Percentiles rank a stretch among this genome's conserved stretches.
Conservation (phyloP, 1,140 invertebrate genomes). For the Colletes latitarsis region DNA sequence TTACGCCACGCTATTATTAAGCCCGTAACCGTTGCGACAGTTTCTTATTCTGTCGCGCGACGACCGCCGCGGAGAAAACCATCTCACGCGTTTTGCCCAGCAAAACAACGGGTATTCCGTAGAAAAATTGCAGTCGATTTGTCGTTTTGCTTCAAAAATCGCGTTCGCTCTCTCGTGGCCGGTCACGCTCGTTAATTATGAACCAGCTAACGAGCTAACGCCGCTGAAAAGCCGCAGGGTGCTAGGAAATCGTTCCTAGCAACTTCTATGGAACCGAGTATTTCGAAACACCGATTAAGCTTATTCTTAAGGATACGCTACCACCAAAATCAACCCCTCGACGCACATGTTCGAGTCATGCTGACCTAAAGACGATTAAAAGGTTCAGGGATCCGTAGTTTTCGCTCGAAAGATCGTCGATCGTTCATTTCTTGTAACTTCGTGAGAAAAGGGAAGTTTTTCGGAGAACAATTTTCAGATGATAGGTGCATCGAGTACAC, state of each 20-base stretch:
- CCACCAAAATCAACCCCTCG: no score
- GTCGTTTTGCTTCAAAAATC: not conserved
- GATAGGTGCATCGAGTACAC: not conserved
- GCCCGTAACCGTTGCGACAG: conserved; percentile 7
- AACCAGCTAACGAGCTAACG: no score
- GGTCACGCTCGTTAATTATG: not conserved
- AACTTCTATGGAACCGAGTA: no score
- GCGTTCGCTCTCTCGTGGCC: not conserved
- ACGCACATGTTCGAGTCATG: no score
- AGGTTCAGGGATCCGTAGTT: no score
- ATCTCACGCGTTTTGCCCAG: not conserved
- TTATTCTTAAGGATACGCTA: no score
- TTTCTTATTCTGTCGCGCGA: conserved; percentile 4
- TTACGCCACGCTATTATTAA: conserved; percentile 9
- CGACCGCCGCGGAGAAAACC: not conserved
- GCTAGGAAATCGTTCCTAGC: no score
- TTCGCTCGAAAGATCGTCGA: no score
- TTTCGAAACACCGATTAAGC: no score
- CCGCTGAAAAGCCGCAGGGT: no score
- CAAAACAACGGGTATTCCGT: not conserved
- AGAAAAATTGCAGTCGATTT: not conserved
- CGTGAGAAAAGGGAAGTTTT: not conserved
- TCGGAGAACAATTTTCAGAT: not conserved
- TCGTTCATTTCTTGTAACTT: no score
- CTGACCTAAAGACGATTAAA: no score